A percentile compares a stretch with the other conserved stretches of the same genome.
Conservation (phyloP, 2,113 vertebrate species). For the Saguinus imperator region DNA sequence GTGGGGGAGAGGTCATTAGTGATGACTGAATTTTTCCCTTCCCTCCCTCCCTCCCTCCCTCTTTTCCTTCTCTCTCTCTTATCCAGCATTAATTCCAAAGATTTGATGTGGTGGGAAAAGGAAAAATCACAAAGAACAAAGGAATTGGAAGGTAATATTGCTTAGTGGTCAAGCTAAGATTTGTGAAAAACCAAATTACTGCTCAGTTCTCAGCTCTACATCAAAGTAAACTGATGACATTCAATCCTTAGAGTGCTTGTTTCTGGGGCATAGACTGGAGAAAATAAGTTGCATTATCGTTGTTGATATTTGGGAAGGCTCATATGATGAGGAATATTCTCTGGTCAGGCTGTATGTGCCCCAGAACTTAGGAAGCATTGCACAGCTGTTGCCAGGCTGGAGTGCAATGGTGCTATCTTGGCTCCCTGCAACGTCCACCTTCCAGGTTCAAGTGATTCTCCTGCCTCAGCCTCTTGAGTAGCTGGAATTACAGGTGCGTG, state of each 20-base stretch:
- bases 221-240: neutral
- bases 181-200: neutral
- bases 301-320: neutral
- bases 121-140: neutral
- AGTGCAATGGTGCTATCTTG: too few species aligned
- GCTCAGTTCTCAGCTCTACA: neutral
- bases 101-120: neutral
- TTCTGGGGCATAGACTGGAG: neutral
- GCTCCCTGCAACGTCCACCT: too few species aligned
- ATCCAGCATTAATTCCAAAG: neutral
- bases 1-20: neutral
- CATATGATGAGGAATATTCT: neutral
- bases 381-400: neutral
- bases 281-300: neutral
- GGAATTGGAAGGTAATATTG: neutral
- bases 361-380: neutral
- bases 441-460: too few species aligned
- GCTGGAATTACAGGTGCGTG: too few species aligned
- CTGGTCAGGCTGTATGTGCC: neutral
- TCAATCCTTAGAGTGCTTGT: neutral
- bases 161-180: neutral
- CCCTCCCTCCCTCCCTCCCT: neutral
- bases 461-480: too few species aligned
- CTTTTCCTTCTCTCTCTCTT: neutral
- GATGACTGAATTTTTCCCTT: neutral